Base-by-base conservation (phyloP, 2,888 invertebrate species). In the Athalia cordata region DNA sequence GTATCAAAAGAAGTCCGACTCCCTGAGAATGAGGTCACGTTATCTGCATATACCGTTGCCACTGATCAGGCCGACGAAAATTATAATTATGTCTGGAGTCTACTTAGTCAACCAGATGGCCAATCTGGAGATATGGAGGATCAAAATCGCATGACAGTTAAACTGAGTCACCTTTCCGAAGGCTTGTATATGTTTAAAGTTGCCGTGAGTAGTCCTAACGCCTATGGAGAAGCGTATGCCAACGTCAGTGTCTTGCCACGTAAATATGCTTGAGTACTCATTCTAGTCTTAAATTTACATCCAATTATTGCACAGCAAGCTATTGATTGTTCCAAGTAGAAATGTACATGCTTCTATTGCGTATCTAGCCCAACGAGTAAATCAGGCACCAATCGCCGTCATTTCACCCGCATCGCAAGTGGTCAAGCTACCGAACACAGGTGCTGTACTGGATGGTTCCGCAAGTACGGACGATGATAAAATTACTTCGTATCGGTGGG, bases 401-500 rank as follows among this genome's bases (percentile, higher is more conserved):
- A 97, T 98, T 82, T 96, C 96, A 3, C 98, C 98, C 0, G 93
- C 94, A 3, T 93, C 94, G 57, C 97, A 97, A 90, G 95, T 95
- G 7, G 96, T 99, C 6, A 96, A 97, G 85, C 92, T 97, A 82
- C 98, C 98, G 0, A 98, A 97, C 84, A 96, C 96, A 0, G 96
- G 95, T 64, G 97, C 97, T 0, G 96, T 98, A 49, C 92, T 99
- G 49, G 98, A 98, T 90, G 98, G 94, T 62, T 93, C 93, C 1
- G 89, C 95, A 0, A 96, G 96, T 85, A 94, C 92, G 87, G 96
- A 96, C 83, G 98, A 98, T 86, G 96, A 96, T 86, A 94, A 94
- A 80, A 96, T 98, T 81, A 93, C 95, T 82, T 94, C 94, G 0
- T 98, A 96, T 94, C 96, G 96, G 87, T 99, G 98, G 98, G 98